phyloP scores from a whole-genome alignment of 1,140 invertebrate genomes.

The Cotesia glomerata region DNA sequence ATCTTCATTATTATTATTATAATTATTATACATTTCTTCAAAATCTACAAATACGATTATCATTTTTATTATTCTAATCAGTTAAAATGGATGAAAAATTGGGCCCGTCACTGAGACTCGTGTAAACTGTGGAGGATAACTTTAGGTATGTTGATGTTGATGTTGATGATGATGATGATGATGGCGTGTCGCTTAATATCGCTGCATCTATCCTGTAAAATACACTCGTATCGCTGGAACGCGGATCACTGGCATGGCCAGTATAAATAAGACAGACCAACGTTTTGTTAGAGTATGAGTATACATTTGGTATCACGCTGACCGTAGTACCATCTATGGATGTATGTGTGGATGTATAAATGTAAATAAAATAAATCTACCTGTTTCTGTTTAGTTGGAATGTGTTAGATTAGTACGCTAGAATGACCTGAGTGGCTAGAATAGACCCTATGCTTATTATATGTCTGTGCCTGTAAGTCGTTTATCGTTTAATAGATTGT shows the following conservation, averaged over 20 bases:
- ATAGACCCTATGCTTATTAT: no score
- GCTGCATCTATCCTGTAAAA: background rate
- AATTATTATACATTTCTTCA: no score
- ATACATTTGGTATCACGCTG: slow-evolving; percentile 19
- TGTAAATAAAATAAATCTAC: no score
- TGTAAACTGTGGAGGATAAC: slow-evolving; percentile 19
- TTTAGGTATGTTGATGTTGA: slow-evolving; percentile 1
- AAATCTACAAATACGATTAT: no score
- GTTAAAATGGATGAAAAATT: slow-evolving; percentile 14
- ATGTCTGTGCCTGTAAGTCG: no score
- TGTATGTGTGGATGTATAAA: no score
- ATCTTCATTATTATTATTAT: background rate
- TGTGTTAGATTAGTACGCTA: no score
- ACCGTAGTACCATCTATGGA: background rate
- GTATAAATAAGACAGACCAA: no score
- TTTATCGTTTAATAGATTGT: background rate
- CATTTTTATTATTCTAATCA: background rate
- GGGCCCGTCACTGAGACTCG: slow-evolving; percentile 14
- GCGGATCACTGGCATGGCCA: background rate
- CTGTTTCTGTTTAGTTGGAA: no score
- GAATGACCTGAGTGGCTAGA: no score
- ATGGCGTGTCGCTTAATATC: slow-evolving; percentile 27
- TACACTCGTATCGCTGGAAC: slow-evolving; percentile 5
- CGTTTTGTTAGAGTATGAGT: background rate
- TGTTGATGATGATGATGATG: background rate